A percentile compares a stretch with the other conserved stretches of the same genome.
phyloP scores from a whole-genome alignment of 2,888 invertebrate genomes.

The Resseliella maxima region DNA sequence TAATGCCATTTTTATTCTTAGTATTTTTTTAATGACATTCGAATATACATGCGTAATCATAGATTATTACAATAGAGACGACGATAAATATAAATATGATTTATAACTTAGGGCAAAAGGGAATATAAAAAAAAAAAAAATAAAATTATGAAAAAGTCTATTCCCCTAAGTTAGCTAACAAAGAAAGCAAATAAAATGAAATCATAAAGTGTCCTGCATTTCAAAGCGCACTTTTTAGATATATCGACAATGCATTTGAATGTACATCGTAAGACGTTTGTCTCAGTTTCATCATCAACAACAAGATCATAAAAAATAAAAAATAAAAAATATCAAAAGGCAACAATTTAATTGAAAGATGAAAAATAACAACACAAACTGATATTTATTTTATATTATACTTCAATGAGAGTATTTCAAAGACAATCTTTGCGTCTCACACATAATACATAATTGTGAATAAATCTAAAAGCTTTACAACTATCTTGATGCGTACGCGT shows the following conservation, averaged over 20 bases:
- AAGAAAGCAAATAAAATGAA: conserved; percentile 4
- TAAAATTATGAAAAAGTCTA: background rate
- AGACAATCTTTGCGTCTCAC: background rate
- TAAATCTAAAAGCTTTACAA: too few relatives aligned
- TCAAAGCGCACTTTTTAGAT: background rate
- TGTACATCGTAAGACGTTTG: background rate
- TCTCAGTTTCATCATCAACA: conserved; percentile 17
- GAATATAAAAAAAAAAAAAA: background rate
- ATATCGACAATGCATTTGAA: background rate
- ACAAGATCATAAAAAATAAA: conserved; percentile 29
- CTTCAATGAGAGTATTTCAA: background rate
- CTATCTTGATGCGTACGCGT: too few relatives aligned
- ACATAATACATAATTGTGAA: background rate
- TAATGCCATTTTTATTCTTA: background rate
- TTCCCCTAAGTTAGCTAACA: background rate
- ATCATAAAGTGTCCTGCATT: conserved; percentile 28
- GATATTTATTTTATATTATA: conserved; percentile 3
- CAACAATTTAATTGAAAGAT: conserved; percentile 22
- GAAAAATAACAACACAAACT: background rate
- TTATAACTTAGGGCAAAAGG: background rate
- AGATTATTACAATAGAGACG: conserved; percentile 12
- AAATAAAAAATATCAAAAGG: conserved; percentile 35
- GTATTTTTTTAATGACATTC: background rate
- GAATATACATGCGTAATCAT: conserved; percentile 20
- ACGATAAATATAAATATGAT: conserved; percentile 8